Percentiles rank a stretch among this genome's conserved stretches.
These are phyloP conservation scores for Colossoma macropomum DNA, from an alignment of 2,113 vertebrate genomes.

Conservation along the genomic window DNA sequence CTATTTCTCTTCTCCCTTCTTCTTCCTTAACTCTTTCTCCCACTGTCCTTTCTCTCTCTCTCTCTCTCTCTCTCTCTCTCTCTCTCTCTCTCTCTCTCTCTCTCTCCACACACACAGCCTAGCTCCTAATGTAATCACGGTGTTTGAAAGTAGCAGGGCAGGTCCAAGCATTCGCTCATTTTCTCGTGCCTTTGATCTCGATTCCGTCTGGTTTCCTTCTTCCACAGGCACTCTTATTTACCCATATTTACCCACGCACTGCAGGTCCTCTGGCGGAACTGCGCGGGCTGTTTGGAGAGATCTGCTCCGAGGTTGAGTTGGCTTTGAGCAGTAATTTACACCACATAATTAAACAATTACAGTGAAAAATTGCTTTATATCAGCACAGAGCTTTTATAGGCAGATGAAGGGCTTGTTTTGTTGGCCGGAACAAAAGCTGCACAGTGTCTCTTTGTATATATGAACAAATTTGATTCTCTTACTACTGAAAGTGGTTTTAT, in stretches of 20 bases:
- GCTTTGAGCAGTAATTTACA: slow-evolving; percentile 12
- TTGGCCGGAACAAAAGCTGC: background rate
- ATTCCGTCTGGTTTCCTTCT: slow-evolving; percentile 29
- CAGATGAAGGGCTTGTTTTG: background rate
- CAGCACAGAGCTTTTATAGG: background rate
- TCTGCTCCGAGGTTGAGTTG: background rate
- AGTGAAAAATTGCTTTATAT: background rate
- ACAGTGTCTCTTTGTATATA: background rate
- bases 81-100: background rate
- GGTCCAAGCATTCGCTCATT: background rate
- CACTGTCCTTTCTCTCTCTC: too few species aligned
- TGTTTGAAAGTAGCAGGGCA: background rate
- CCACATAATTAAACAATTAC: slow-evolving; percentile 17
- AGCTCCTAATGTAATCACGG: slow-evolving; percentile 9
- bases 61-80: too few species aligned
- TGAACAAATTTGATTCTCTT: too few species aligned
- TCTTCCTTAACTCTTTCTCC: too few species aligned
- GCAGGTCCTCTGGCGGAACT: background rate
- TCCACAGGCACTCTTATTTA: background rate
- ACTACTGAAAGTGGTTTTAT: background rate
- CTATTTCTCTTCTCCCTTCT: too few species aligned
- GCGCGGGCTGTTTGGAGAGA: background rate
- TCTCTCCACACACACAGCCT: background rate
- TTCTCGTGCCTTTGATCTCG: background rate
- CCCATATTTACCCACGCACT: background rate